Conservation (phyloP, 2,113 vertebrate species). For the Hystrix brachyura region DNA sequence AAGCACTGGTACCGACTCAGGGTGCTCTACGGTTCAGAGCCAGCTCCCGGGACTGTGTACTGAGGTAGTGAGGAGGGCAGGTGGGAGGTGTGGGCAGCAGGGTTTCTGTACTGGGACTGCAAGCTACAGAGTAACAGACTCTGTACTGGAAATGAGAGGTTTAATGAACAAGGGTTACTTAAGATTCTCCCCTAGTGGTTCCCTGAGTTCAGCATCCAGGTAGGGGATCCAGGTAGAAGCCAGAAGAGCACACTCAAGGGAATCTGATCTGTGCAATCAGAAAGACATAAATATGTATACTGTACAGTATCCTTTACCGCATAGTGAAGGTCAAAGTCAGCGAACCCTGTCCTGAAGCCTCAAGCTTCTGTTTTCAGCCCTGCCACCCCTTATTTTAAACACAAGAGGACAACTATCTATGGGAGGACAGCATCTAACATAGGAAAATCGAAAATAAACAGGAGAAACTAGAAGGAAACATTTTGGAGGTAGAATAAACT, state of each 20-base stretch:
- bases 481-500: slow-evolving; percentile 1
- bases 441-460: slow-evolving; percentile 45
- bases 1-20: background rate
- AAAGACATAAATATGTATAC: background rate
- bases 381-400: background rate
- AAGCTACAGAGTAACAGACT: background rate
- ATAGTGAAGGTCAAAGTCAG: background rate
- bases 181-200: background rate
- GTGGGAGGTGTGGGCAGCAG: background rate
- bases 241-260: background rate
- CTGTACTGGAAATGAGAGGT: background rate
- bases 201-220: background rate
- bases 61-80: no score
- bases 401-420: background rate
- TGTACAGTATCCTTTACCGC: background rate
- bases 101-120: background rate
- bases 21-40: background rate
- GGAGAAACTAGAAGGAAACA: background rate
- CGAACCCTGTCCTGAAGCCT: background rate
- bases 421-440: background rate
- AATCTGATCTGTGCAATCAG: background rate
- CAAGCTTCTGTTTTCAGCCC: background rate
- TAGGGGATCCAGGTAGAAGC: background rate
- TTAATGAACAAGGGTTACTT: background rate
- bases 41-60: background rate